Base-by-base conservation (phyloP, 2,113 vertebrate species). In the Ageneiosus marmoratus region DNA sequence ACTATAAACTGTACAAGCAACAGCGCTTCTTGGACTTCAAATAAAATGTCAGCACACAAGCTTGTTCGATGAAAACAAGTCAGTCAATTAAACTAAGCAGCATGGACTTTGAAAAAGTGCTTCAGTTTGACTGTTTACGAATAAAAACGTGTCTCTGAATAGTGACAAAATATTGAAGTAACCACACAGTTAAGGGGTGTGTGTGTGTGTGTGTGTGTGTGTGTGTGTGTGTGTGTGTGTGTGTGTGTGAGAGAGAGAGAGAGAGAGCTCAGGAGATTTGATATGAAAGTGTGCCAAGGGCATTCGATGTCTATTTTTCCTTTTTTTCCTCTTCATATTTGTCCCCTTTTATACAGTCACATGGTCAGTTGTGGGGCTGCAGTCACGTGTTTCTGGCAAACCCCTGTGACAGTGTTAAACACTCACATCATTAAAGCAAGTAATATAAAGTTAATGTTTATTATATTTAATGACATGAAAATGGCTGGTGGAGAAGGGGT, bases 281-380 rank as follows among this genome's bases (percentile, higher is more conserved):
- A 69, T 22, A 56, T 56, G 27, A 82, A 63, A 84, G n/a, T 84
- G 27, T 84, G 85, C 56, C 77, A 79, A 79, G 77, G 77, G 41
- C 77, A 79, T 63, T 79, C 34, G 22, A 16, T n/a, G 37, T 79
- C 77, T 62, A 18, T 18, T n/a, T 58, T 41, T 37, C 55, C 22
- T 20, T 6, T 41, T 6, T 41, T 46, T 62, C 11, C 22, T 60
- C 11, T 44, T 79, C 12, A 37, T 37, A 9, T 41, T 62, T 79
- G 41, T 62, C 8, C 56, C 11, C 56, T 24, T 60, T 60, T 63
- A 11, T n/a, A 51, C 27, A 32, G 48, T 29, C 72, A 74, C 72
- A 20, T 51, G 72, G 27, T 51, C 46, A 29, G 15, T 73, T 7
- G 7, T 51, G 4, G 46, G 15, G 27, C n/a, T 20, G 15, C 27